A percentile compares a stretch with the other conserved stretches of the same genome.
Evolutionary conservation across 2,888 invertebrate genomes (phyloP).

Genomic region (Zootermopsis nevadensis): DNA sequence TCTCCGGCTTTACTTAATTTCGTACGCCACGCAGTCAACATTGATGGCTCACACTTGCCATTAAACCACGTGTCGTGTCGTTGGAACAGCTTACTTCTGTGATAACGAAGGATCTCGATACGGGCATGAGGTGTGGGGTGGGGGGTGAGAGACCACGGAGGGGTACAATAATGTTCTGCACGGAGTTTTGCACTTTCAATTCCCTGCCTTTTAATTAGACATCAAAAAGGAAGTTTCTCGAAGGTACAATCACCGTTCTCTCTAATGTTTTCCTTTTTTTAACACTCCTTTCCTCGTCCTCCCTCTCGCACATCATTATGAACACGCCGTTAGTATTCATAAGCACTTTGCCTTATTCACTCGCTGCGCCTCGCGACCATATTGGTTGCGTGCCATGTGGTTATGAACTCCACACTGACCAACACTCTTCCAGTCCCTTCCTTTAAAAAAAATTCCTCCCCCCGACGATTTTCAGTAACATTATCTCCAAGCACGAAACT

Average conservation of each 20-base stretch:
- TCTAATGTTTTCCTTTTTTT: background rate
- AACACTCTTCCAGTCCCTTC: conserved; percentile 12
- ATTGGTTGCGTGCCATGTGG: conserved; percentile 4
- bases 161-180: no score
- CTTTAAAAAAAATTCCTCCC: background rate
- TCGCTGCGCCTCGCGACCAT: no score
- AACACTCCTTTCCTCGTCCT: background rate
- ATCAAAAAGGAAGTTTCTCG: background rate
- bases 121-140: no score
- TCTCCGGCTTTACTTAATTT: no score
- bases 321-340: background rate
- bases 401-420: conserved; percentile 14
- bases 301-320: background rate
- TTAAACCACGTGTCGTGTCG: background rate
- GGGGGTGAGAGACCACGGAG: no score
- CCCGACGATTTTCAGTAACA: background rate
- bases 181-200: background rate
- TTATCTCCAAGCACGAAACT: conserved; percentile 25
- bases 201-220: background rate
- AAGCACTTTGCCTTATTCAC: background rate
- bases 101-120: no score
- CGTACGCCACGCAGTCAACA: no score
- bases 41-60: no score
- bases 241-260: background rate
- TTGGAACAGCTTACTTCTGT: background rate